Percentiles rank a stretch among this genome's conserved stretches.
These are phyloP conservation scores for Chaetops frenatus DNA, from an alignment of 2,113 vertebrate species.

Conservation along the genomic window DNA sequence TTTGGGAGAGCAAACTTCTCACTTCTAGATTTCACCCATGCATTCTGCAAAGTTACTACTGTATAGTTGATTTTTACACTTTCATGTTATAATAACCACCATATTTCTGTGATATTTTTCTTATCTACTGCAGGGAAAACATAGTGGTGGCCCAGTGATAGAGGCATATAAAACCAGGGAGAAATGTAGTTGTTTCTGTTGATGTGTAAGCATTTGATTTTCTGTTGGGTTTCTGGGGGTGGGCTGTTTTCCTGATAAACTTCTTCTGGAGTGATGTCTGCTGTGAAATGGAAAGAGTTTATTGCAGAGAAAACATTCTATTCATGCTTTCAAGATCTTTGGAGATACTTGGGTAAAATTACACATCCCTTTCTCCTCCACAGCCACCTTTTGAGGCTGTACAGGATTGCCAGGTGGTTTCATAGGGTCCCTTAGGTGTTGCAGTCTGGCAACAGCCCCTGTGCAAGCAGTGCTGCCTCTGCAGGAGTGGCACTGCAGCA, in stretches of 20 bases:
- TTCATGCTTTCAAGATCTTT: neutral
- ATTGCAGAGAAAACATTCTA: neutral
- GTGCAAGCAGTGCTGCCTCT: neutral
- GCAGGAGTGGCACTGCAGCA: neutral
- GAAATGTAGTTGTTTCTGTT: neutral
- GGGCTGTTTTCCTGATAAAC: neutral
- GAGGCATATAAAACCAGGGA: neutral
- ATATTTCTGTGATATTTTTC: neutral
- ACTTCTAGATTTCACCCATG: neutral
- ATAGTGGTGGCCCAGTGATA: neutral
- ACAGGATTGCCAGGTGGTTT: neutral
- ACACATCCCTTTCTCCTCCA: neutral
- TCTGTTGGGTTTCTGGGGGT: neutral
- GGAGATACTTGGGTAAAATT: neutral
- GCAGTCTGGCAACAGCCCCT: neutral
- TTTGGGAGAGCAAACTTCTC: neutral
- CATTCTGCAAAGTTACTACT: neutral
- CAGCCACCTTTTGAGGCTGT: neutral
- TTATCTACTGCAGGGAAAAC: neutral
- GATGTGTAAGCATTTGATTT: neutral
- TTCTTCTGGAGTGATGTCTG: neutral
- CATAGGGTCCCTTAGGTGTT: neutral
- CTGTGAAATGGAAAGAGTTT: neutral
- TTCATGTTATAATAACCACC: neutral
- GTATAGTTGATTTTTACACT: neutral